Conservation (phyloP, 2,113 vertebrate genomes). For the Rhea pennata region DNA sequence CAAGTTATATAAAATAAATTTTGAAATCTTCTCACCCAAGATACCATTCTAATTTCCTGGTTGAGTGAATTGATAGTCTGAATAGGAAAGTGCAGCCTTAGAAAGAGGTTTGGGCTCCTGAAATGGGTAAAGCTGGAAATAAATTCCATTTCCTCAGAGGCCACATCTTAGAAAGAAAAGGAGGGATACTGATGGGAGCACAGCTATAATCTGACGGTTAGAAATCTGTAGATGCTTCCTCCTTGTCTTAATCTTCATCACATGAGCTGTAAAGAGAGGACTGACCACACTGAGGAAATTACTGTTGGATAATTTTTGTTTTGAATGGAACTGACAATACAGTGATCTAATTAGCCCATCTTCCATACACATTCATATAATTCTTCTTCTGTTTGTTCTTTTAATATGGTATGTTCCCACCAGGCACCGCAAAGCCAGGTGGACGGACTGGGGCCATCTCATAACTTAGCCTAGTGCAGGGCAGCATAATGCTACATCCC, state of each 20-base stretch:
- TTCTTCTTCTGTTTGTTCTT: not conserved
- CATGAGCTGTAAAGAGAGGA: not conserved
- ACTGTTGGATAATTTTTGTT: not conserved
- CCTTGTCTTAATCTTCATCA: not conserved
- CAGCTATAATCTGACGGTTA: not conserved
- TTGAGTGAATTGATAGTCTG: too few species aligned
- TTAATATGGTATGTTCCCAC: fast-evolving
- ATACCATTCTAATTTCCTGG: not conserved
- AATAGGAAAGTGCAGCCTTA: not conserved
- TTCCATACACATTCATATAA: not conserved
- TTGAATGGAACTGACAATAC: not conserved
- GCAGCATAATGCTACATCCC: not conserved
- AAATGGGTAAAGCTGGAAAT: not conserved
- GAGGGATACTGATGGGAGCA: not conserved
- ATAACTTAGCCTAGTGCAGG: not conserved
- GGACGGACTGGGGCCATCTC: not conserved
- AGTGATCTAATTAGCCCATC: not conserved
- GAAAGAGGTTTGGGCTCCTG: not conserved
- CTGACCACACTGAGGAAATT: not conserved
- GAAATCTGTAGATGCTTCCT: not conserved
- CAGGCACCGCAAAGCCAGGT: not conserved
- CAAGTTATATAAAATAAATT: too few species aligned
- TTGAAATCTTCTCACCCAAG: too few species aligned
- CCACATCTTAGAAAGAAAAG: not conserved
- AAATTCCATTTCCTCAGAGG: not conserved